Conservation (phyloP, 2,888 invertebrate genomes). For the Himalopsyche tibetana region DNA sequence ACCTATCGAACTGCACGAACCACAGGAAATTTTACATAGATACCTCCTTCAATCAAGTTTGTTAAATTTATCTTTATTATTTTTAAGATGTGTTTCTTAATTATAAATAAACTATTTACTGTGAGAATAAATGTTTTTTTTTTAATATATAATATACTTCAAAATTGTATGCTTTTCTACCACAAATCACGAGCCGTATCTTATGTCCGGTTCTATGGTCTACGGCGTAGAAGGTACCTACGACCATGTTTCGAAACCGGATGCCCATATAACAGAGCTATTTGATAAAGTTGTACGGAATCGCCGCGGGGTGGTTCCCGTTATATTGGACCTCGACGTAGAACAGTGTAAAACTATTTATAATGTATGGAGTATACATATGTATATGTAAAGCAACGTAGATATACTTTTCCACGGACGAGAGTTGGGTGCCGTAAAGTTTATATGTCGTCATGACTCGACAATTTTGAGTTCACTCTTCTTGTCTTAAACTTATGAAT, state of each 20-base stretch:
- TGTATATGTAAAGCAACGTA: not conserved
- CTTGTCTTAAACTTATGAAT: not conserved
- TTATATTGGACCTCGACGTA: not conserved
- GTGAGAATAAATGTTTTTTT: too few species aligned
- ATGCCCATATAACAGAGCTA: constrained; percentile 23
- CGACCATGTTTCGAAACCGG: not conserved
- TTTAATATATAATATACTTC: too few species aligned
- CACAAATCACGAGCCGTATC: too few species aligned
- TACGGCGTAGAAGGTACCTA: not conserved
- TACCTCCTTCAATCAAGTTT: too few species aligned
- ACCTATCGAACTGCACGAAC: too few species aligned
- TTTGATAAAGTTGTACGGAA: constrained; percentile 26
- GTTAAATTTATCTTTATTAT: too few species aligned
- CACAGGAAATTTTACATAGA: too few species aligned
- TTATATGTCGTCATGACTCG: not conserved
- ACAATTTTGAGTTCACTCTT: not conserved
- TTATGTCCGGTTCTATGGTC: not conserved
- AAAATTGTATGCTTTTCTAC: too few species aligned
- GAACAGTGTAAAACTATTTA: not conserved
- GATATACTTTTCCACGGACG: not conserved
- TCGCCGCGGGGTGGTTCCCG: constrained; percentile 2
- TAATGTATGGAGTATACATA: not conserved
- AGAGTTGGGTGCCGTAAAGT: constrained; percentile 1
- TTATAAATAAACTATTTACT: too few species aligned
- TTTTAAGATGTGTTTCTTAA: too few species aligned